A percentile compares a stretch with the other conserved stretches of the same genome.
These are phyloP conservation scores for Pelecanus crispus DNA, from an alignment of 2,113 vertebrate genomes.

Conservation along the genomic window DNA sequence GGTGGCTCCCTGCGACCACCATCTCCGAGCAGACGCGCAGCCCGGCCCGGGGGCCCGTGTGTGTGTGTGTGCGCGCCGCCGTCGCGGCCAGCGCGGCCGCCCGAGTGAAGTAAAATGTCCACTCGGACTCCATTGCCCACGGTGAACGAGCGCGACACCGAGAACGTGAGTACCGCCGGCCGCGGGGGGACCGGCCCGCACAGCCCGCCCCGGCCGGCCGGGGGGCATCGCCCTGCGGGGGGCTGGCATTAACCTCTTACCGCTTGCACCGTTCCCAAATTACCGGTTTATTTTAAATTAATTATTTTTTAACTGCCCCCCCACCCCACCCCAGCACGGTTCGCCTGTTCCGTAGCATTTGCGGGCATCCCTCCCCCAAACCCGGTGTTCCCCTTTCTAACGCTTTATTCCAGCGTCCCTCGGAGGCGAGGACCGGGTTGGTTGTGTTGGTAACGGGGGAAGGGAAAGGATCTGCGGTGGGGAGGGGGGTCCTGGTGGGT, in stretches of 20 bases:
- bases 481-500: not conserved
- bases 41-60: not conserved
- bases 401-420: not conserved
- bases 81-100: constrained; percentile 11
- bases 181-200: not conserved
- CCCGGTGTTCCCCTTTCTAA: not conserved
- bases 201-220: not conserved
- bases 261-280: not conserved
- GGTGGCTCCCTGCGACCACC: constrained; percentile 49
- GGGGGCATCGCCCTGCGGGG: not conserved
- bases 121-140: constrained; percentile 91
- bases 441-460: not conserved
- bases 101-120: constrained; percentile 81
- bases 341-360: not conserved
- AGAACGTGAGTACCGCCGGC: constrained; percentile 84
- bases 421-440: not conserved
- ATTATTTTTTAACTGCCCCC: not conserved
- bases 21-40: constrained; percentile 28
- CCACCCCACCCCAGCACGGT: too few relatives aligned
- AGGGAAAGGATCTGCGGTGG: not conserved
- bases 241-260: not conserved
- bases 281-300: not conserved
- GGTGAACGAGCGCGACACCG: constrained; percentile 91
- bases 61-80: constrained; percentile 16
- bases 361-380: not conserved